These are phyloP conservation scores for Poecilia gillii DNA, from an alignment of 2,797 vertebrate genomes.

Conservation along the genomic window DNA sequence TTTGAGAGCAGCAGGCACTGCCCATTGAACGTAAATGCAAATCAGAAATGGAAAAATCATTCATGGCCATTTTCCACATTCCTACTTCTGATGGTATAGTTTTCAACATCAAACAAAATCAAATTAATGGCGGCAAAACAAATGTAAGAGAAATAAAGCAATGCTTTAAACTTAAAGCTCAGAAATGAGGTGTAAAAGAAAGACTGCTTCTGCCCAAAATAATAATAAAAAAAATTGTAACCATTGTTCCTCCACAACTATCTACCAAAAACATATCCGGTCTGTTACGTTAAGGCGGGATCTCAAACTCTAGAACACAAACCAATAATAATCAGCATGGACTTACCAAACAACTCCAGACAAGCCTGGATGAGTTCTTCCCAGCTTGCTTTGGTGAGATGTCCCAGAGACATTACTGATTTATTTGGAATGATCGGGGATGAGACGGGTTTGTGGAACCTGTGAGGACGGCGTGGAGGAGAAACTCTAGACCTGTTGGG, in stretches of 20 bases:
- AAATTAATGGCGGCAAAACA: neutral
- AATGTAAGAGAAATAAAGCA: neutral
- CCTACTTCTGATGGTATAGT: neutral
- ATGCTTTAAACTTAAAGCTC: neutral
- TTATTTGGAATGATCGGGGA: conserved; percentile 80
- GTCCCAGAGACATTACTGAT: conserved; percentile 86
- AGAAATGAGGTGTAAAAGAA: neutral
- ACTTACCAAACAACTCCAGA: conserved; percentile 94
- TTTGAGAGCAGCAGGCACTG: neutral
- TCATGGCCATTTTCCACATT: neutral
- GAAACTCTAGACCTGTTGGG: conserved; percentile 80
- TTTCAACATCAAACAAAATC: neutral
- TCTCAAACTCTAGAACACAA: conserved; percentile 3
- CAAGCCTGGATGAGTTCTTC: conserved; percentile 94
- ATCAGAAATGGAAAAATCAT: neutral
- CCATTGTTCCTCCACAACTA: neutral
- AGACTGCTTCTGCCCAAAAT: neutral
- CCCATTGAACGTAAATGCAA: neutral
- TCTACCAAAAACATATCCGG: neutral
- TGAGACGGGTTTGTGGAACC: conserved; percentile 79
- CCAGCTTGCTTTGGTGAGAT: conserved; percentile 90
- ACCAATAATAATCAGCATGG: neutral
- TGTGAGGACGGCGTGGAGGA: conserved; percentile 82
- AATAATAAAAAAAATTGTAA: neutral
- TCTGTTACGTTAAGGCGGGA: neutral